Evolutionary conservation across 30 jellyfish, hydroid and myxozoan genomes (phyloP), one percentile per base, ranked within the genome.

Genomic region (Aurelia aurita complex sp. Pacific): DNA sequence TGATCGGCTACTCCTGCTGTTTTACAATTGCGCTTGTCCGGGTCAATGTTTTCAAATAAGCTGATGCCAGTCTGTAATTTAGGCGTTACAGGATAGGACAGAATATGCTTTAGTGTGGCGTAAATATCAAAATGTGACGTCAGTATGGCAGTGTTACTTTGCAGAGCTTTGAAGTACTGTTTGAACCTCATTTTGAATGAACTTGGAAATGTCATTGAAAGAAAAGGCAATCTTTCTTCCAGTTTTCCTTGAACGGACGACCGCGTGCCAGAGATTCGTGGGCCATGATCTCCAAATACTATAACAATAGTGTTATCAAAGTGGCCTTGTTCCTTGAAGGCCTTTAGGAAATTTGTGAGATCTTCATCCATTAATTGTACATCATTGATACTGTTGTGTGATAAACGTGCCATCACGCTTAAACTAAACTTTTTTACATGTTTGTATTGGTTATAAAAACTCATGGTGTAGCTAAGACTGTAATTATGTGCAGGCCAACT

Each of bases 111-210:
- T 9, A 81, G 59, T 12, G 97, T 89, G n/a, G 87, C 90, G 52
- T 74, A 60, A 12, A 85, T n/a, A 75, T 85, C 95, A 75, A 85
- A 85, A 85, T 85, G 89, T 19, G 95, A 74, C 79, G 95, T 85
- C 76, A 85, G 69, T 13, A 40, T 71, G 2, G 18, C 38, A 10
- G 84, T n/a, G 35, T 85, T 85, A 53, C 40, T 17, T 52, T 33
- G 18, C 52, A 76, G 17, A 38, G 89, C 83, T 7, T 52, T 33
- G 13, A 35, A 33, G 5, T 62, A 12, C 15, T 55, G 29, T 40
- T 61, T 52, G 62, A 74, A 64, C 32, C 51, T 64, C 17, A 53
- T 54, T 32, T 29, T 54, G 34, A 85, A 65, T 80, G 85, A 74
- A 32, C 57, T 14, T 11, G 95, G 95, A 40, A 85, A 61, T 2